phyloP scores from a whole-genome alignment of 2,113 vertebrate species.

The Thunnus maccoyii region DNA sequence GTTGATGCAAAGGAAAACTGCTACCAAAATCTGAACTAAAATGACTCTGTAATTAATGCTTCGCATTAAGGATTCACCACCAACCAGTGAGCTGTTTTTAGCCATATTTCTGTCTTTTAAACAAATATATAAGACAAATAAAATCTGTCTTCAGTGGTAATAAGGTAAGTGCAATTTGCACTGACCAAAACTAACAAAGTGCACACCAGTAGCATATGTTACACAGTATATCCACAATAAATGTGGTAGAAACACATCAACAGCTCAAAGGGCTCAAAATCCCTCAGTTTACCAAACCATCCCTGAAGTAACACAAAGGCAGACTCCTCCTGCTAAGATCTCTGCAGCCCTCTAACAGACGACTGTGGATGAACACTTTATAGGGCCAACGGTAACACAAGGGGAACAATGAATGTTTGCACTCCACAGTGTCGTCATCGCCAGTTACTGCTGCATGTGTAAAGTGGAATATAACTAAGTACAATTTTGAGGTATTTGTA shows the following conservation, averaged over 20 bases:
- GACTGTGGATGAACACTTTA: background rate
- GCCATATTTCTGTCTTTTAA: constrained; percentile 13
- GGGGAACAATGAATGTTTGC: background rate
- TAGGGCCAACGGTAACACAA: background rate
- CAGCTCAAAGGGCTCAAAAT: background rate
- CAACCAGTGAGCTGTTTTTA: background rate
- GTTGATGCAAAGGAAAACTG: constrained; percentile 59
- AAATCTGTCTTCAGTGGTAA: too few species aligned
- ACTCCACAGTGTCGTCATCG: background rate
- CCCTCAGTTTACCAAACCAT: background rate
- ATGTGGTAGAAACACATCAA: background rate
- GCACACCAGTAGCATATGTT: too few species aligned
- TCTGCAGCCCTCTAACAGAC: background rate
- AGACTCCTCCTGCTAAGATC: background rate
- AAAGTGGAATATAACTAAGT: too few species aligned
- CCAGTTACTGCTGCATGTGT: background rate
- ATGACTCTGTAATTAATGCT: background rate
- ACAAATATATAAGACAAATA: too few species aligned
- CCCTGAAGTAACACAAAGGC: background rate
- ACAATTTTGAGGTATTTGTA: too few species aligned
- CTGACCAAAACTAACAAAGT: too few species aligned
- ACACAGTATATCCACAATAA: too few species aligned
- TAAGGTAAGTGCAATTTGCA: too few species aligned
- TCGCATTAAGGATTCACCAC: background rate
- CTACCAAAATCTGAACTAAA: constrained; percentile 52